Evolutionary conservation across 1,140 invertebrate genomes (phyloP), one percentile per base, ranked within the genome.

Genomic region (Ips nitidus): DNA sequence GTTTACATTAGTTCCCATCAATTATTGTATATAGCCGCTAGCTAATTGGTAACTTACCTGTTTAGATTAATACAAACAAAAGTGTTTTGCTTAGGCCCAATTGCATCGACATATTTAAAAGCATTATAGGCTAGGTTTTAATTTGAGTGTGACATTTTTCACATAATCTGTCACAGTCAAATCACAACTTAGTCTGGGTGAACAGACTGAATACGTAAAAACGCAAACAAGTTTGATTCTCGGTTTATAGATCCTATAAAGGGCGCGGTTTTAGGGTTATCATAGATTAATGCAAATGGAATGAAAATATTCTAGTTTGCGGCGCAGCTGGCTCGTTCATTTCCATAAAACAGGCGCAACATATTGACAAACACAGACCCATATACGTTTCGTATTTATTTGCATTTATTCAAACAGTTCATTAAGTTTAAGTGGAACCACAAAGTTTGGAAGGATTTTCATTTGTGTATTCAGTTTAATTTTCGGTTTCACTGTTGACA

Each of bases 301-400:
- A 42, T 58, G 60, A 58, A 62, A 68, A 69, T 71, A 71, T 73
- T 73, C 71, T 66, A 69, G 71, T 69, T 66, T 69, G 59, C 62
- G 37, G 56, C 66, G 61, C 72, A 73, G 65, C 69, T 66, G 72
- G 55, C 72, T 71, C 69, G 71, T 69, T 60, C 63, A 73, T 73
- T 73, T 73, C 72, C 72, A 73, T 73, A 73, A 73, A 73, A 70
- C 70, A 68, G 64, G 66, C 52, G 69, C 69, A 58, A 73, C 72
- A 73, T 70, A 73, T 73, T 73, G 72, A 66, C 72, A 71, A 71
- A 73, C 69, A 73, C 60, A 60, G 69, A 58, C 72, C 61, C 69
- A 60, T 65, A 22, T 22, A 73, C 66, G 64, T 73, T 73, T 70
- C 72, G 69, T 73, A 69, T 73, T 73, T 66, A 73, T 73, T 68